Evolutionary conservation across 2,113 vertebrate species (phyloP).

Genomic region (Myotis brandtii): DNA sequence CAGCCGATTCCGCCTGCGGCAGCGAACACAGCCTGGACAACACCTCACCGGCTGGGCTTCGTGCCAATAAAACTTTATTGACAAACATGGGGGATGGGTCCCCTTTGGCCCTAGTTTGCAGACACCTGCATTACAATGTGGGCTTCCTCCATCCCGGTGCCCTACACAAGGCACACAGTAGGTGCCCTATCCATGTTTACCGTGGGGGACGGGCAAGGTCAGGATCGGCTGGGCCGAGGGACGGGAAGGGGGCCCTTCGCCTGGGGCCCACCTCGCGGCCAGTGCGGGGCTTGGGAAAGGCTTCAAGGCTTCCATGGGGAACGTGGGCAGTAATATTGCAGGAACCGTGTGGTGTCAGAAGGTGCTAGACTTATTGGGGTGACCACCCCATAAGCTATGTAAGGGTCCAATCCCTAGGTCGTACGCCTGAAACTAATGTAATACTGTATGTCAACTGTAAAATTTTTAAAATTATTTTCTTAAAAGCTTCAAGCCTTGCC

Average conservation of each 20-base stretch:
- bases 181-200: background rate
- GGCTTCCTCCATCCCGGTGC: background rate
- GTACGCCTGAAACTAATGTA: too few species aligned
- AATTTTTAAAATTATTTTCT: background rate
- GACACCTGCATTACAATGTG: background rate
- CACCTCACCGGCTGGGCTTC: background rate
- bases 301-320: background rate
- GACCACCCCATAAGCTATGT: fast-evolving
- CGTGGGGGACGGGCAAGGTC: too few species aligned
- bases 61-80: slow-evolving; percentile 60
- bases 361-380: background rate
- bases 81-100: background rate
- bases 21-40: background rate
- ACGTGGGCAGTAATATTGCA: fast-evolving
- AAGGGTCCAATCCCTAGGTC: background rate
- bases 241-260: background rate
- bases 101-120: background rate
- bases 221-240: background rate
- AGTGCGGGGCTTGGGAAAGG: fast-evolving
- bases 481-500: background rate
- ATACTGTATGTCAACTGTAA: background rate
- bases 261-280: background rate
- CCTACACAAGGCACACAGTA: background rate
- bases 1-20: background rate
- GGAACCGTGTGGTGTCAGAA: background rate